Conservation (phyloP, 1,140 invertebrate genomes). For the Drosophila pallidifrons region DNA sequence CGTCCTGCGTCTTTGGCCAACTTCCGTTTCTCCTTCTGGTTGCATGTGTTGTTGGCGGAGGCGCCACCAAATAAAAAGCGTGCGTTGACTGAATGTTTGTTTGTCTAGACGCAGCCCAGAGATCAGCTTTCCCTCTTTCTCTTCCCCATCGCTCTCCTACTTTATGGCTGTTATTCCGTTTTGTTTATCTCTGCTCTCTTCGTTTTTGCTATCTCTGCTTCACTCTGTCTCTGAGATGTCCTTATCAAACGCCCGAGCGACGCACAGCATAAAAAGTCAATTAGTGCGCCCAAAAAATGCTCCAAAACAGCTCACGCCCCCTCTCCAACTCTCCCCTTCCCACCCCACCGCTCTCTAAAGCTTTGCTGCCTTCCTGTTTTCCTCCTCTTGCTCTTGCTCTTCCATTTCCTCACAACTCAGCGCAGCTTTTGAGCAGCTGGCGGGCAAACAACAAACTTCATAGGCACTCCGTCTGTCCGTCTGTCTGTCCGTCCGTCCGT, state of each 20-base stretch:
- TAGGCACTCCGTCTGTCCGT: constrained; percentile 7
- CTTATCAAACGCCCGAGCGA: constrained; percentile 12
- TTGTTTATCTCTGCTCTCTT: constrained; percentile 2
- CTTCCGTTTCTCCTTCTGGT: neutral
- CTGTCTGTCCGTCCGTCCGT: neutral
- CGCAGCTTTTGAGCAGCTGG: constrained; percentile 30
- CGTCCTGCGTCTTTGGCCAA: neutral
- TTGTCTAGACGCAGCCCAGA: constrained; percentile 5
- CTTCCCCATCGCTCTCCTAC: neutral
- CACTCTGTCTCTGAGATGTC: neutral
- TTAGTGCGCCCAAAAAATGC: constrained; percentile 43
- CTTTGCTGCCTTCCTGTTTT: neutral
- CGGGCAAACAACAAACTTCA: constrained; percentile 43
- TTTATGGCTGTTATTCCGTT: neutral
- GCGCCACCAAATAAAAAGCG: neutral
- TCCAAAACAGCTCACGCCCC: constrained; percentile 3
- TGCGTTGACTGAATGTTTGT: constrained; percentile 4
- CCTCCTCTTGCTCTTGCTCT: neutral
- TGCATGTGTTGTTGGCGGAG: neutral
- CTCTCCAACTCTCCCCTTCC: too few species aligned
- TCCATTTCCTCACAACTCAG: constrained; percentile 1
- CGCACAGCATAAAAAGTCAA: constrained; percentile 57
- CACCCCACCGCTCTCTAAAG: too few species aligned
- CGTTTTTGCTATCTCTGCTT: constrained; percentile 7
- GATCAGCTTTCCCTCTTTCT: neutral